These are phyloP conservation scores for Cantharis nigra DNA, from an alignment of 2,888 invertebrate genomes.

Conservation along the genomic window DNA sequence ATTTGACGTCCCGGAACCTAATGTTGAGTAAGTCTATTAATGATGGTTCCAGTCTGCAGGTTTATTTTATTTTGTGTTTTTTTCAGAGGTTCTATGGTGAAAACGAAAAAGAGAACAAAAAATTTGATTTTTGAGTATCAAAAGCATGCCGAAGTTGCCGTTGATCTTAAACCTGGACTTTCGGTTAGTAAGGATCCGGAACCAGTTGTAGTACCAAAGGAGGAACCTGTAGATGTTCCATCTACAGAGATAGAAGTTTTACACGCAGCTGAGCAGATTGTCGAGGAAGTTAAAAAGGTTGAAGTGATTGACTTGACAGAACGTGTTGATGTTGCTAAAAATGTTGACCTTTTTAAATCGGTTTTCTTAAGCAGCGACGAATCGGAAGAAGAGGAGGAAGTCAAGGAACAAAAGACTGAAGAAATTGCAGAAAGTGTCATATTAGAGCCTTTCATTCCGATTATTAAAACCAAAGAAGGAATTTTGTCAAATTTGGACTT, in stretches of 20 bases:
- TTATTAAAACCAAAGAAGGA: slow-evolving; percentile 52
- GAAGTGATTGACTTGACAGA: slow-evolving; percentile 45
- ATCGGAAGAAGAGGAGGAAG: slow-evolving; percentile 60
- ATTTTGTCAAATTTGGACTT: slow-evolving; percentile 49
- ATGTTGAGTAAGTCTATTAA: slow-evolving; percentile 59
- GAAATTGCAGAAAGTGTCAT: slow-evolving; percentile 44
- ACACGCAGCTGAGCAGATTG: neutral
- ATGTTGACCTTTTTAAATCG: slow-evolving; percentile 83
- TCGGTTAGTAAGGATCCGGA: slow-evolving; percentile 16
- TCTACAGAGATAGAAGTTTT: neutral
- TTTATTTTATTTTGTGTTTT: slow-evolving; percentile 35
- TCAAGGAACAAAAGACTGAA: slow-evolving; percentile 41
- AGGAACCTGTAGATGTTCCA: neutral
- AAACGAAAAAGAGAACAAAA: slow-evolving; percentile 67
- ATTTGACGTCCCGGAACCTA: slow-evolving; percentile 92
- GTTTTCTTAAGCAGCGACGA: slow-evolving; percentile 86
- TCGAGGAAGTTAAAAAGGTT: neutral
- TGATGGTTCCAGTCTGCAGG: too few relatives aligned
- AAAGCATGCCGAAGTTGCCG: slow-evolving; percentile 54
- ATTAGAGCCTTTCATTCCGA: slow-evolving; percentile 47
- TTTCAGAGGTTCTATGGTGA: slow-evolving; percentile 49
- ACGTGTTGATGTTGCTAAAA: slow-evolving; percentile 55
- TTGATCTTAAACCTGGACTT: slow-evolving; percentile 43
- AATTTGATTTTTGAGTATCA: slow-evolving; percentile 81
- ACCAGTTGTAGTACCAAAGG: neutral